Evolutionary conservation across 2,888 invertebrate species (phyloP).

Genomic region (Lasioglossum vierecki): DNA sequence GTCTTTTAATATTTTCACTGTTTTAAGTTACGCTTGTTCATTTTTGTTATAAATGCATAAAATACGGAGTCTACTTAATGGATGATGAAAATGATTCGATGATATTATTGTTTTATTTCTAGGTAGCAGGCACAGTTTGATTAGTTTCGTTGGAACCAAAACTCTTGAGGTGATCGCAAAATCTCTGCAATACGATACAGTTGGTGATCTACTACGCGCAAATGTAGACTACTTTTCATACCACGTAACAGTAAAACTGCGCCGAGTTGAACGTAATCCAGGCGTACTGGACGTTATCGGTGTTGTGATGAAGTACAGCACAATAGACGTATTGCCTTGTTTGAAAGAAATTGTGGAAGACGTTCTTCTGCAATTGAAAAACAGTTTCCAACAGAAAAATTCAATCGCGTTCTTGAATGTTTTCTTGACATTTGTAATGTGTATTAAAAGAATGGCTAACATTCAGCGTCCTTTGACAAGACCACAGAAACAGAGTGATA

Average conservation of each 20-base stretch:
- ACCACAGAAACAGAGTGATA: constrained; percentile 16
- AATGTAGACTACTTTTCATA: constrained; percentile 91
- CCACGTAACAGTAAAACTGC: constrained; percentile 88
- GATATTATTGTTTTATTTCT: constrained; percentile 57
- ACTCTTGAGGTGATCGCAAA: constrained; percentile 86
- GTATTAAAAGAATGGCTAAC: constrained; percentile 85
- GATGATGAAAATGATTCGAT: not conserved
- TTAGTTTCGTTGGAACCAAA: constrained; percentile 87
- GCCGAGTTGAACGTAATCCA: constrained; percentile 87
- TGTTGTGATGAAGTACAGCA: constrained; percentile 90
- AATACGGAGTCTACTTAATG: too few species aligned
- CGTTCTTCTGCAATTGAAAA: constrained; percentile 87
- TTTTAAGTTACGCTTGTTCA: too few species aligned
- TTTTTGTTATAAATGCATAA: too few species aligned
- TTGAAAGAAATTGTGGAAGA: constrained; percentile 89
- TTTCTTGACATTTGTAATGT: constrained; percentile 88
- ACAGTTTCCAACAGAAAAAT: constrained; percentile 86
- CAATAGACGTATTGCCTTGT: constrained; percentile 87
- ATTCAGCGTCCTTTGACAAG: constrained; percentile 28
- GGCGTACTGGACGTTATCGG: constrained; percentile 89
- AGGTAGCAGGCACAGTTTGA: constrained; percentile 88
- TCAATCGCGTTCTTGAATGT: constrained; percentile 88
- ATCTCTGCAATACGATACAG: constrained; percentile 85
- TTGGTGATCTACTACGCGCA: constrained; percentile 87
- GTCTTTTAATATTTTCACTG: too few species aligned